phyloP scores from a whole-genome alignment of 1,140 invertebrate species.

The Plutomurus gul region DNA sequence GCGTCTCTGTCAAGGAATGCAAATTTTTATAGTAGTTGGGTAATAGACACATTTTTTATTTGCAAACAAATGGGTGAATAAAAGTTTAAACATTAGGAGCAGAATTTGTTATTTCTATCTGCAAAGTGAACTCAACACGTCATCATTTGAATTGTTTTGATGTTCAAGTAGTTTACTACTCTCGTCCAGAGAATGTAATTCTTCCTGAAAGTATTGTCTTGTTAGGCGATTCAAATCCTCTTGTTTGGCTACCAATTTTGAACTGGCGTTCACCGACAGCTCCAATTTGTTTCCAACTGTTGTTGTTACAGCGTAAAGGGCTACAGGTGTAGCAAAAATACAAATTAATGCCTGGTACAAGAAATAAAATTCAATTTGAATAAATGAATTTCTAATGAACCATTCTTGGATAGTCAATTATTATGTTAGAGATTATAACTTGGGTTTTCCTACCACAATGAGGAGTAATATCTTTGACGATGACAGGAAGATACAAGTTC shows the following conservation, averaged over 20 bases:
- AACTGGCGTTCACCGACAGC: conserved; percentile 3
- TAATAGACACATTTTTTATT: too few relatives aligned
- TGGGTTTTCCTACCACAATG: not conserved
- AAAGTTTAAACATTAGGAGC: too few relatives aligned
- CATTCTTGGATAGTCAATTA: not conserved
- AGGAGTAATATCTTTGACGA: conserved; percentile 1
- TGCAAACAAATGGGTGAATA: too few relatives aligned
- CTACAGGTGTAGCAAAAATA: not conserved
- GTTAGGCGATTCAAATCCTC: conserved; percentile 22
- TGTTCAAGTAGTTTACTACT: too few relatives aligned
- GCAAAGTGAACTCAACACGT: too few relatives aligned
- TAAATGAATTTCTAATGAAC: not conserved
- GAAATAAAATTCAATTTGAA: not conserved
- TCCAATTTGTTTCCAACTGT: conserved; percentile 31
- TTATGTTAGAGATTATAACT: not conserved
- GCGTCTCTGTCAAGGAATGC: too few relatives aligned
- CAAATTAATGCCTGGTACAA: not conserved
- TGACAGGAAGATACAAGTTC: conserved; percentile 34
- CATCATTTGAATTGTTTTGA: too few relatives aligned
- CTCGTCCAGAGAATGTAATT: not conserved
- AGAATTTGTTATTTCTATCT: too few relatives aligned
- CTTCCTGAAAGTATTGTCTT: conserved; percentile 14
- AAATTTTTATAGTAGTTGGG: too few relatives aligned
- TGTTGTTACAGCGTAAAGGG: conserved; percentile 35
- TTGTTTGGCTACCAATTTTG: not conserved